These are phyloP conservation scores for Arctia plantaginis DNA, from an alignment of 2,888 invertebrate genomes.

Conservation along the genomic window DNA sequence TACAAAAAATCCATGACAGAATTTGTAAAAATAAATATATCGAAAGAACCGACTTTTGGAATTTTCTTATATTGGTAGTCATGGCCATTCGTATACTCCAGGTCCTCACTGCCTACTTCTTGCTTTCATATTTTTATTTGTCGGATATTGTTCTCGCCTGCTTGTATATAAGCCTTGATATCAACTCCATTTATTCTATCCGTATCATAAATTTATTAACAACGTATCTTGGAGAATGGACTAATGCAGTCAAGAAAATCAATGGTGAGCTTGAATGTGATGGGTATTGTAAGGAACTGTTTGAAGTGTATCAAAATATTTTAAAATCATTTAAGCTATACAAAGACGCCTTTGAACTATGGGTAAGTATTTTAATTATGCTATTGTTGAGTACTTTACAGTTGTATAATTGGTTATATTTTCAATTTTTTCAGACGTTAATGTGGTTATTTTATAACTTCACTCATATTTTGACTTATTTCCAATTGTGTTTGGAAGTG, in stretches of 20 bases:
- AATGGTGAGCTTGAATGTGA: not conserved
- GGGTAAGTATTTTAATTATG: not conserved
- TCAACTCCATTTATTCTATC: not conserved
- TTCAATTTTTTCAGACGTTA: not conserved
- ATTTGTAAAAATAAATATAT: not conserved
- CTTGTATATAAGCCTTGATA: not conserved
- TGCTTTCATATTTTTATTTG: not conserved
- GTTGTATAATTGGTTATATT: not conserved
- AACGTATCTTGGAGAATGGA: not conserved
- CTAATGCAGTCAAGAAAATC: not conserved
- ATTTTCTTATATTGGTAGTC: not conserved
- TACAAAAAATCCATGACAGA: not conserved
- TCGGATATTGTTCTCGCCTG: not conserved
- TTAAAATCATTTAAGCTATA: not conserved
- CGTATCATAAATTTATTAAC: constrained; percentile 1
- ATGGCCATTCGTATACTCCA: not conserved
- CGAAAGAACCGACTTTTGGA: not conserved
- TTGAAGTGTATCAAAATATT: not conserved
- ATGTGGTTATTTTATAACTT: constrained; percentile 2
- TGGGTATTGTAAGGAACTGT: not conserved
- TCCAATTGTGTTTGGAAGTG: not conserved
- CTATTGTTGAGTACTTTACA: not conserved
- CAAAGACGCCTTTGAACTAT: not conserved
- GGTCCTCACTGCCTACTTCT: not conserved
- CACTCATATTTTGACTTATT: not conserved